Base-by-base conservation (phyloP, 2,113 vertebrate species). In the Mesoclemmys tuberculata region DNA sequence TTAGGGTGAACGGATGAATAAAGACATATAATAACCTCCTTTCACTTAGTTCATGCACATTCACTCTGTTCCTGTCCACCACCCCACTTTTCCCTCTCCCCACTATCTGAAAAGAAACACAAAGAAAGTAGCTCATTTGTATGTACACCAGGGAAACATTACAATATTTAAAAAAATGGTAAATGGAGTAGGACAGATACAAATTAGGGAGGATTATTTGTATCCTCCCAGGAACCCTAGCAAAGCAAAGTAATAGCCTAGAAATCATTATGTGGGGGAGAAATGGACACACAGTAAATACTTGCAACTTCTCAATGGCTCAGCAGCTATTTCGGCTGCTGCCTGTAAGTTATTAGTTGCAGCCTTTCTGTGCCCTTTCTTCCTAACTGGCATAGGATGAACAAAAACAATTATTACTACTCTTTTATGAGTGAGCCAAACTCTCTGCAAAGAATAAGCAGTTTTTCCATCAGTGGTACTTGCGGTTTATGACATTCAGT, bases 181-280 rank as follows among this genome's bases (percentile, higher is more conserved):
- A 91, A 95, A 92, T 85, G 84, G 77, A 85, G 71, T 8, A 89
- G 94, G 91, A 75, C 82, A 77, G 82, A 26, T 29, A 77, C 54
- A 92, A 89, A 51, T 38, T 46, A 0, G 5, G 9, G 61, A 61
- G 85, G 77, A 61, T 87, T 93, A 71, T 90, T 92, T 91, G 85
- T 87, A 35, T 48, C 75, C 81, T 82, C 55, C 0, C 14, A 87
- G 89, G 91, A 55, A 91, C 79, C 48, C 10, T 6, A 29, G 80
- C 81, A 84, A 56, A 91, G 89, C 64, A 31, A 22, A 91, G 31
- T 1, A 58, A 75, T 5, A 61, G 55, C 75, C 81, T 77, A 88
- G 92, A 22, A 74, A 88, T 35, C 22, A 54, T 7, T 41, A 0
- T 0, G 38, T 85, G 52, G 77, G 84, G 89, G 88, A 93, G 90